Conservation (phyloP, 2,113 vertebrate species). For the Cairina moschata region DNA sequence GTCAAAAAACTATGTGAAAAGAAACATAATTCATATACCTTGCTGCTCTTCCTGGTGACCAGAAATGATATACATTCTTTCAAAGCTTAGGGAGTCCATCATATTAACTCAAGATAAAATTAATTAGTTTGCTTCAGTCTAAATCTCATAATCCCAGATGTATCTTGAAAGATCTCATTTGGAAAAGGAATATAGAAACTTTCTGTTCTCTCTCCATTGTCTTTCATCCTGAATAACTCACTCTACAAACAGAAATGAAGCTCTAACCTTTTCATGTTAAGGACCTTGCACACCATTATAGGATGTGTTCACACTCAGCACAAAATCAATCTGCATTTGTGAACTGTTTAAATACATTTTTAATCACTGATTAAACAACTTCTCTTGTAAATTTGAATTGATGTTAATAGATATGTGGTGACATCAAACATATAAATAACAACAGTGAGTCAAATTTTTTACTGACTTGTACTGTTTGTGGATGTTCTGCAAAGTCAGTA, state of each 20-base stretch:
- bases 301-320: neutral
- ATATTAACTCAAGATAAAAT: slow-evolving; percentile 18
- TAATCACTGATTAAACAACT: neutral
- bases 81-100: neutral
- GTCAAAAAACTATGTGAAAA: slow-evolving; percentile 13
- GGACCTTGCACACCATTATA: neutral
- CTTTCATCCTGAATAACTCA: neutral
- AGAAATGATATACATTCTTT: neutral
- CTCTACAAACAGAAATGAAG: neutral
- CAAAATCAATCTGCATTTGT: neutral
- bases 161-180: neutral
- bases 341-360: neutral
- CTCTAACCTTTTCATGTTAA: neutral
- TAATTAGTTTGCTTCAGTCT: neutral
- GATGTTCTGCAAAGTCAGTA: neutral
- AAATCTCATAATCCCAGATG: neutral
- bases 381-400: neutral
- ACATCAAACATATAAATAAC: neutral
- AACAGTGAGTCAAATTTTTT: neutral
- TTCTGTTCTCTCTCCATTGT: neutral
- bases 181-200: neutral
- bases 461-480: neutral
- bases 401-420: neutral
- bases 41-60: neutral
- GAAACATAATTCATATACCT: slow-evolving; percentile 3